Conservation (phyloP, 2,888 invertebrate genomes). For the Trachelus tabidus region DNA sequence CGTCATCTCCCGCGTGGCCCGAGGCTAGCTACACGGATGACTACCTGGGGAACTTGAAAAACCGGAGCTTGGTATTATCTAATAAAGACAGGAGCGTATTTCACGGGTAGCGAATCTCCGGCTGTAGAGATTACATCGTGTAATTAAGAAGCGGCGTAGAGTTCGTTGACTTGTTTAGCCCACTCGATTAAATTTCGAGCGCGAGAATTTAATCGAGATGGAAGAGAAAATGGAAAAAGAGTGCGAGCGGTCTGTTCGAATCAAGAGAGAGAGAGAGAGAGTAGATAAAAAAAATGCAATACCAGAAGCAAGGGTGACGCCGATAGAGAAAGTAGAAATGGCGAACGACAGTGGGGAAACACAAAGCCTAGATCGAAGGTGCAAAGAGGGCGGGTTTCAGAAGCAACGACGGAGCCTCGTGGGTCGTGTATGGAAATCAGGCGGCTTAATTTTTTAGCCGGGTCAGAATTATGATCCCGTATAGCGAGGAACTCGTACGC, state of each 20-base stretch:
- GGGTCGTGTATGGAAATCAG: conserved; percentile 41
- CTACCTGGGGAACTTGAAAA: background rate
- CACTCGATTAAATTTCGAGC: conserved; percentile 7
- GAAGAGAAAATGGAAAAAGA: background rate
- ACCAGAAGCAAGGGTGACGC: background rate
- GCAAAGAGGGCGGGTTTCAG: conserved; percentile 6
- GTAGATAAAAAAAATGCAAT: background rate
- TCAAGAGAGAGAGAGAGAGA: background rate
- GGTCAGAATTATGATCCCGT: conserved; percentile 39
- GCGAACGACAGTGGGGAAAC: background rate
- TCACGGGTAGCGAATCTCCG: background rate
- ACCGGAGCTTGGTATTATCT: conserved; percentile 16
- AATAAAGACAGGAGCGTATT: background rate
- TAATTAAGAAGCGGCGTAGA: conserved; percentile 55
- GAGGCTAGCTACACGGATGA: background rate
- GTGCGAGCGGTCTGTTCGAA: background rate
- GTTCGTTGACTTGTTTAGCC: conserved; percentile 53
- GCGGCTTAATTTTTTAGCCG: conserved; percentile 18
- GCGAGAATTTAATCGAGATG: background rate
- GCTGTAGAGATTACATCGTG: conserved; percentile 54
- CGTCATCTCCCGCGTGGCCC: background rate
- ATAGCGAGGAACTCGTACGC: conserved; percentile 10
- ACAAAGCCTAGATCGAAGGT: conserved; percentile 1
- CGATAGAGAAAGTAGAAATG: background rate
- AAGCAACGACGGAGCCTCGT: conserved; percentile 24